Percentiles rank a stretch among this genome's conserved stretches.
These are phyloP conservation scores for Rhynchophorus ferrugineus DNA, from an alignment of 1,140 invertebrate genomes.

Conservation along the genomic window DNA sequence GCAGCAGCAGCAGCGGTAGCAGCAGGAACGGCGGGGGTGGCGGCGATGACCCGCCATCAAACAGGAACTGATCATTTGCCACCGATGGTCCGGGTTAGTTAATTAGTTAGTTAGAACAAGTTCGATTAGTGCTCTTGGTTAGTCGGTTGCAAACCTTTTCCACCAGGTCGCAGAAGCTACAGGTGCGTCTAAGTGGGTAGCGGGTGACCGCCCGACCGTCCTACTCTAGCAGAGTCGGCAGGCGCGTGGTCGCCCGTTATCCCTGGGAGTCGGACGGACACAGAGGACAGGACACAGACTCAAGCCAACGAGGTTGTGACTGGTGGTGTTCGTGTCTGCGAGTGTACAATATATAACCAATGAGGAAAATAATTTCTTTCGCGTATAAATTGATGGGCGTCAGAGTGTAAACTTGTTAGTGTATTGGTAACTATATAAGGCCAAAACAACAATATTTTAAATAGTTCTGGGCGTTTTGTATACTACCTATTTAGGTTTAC, in stretches of 20 bases:
- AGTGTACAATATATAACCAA: no score
- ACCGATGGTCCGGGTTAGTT: neutral
- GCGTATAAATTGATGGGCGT: no score
- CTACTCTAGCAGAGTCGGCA: neutral
- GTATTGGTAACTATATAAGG: no score
- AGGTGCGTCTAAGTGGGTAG: neutral
- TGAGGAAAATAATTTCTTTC: no score
- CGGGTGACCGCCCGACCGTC: neutral
- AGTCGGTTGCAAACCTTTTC: neutral
- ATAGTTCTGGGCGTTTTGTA: no score
- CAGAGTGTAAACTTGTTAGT: no score
- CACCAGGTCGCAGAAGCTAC: neutral
- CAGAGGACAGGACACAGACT: neutral
- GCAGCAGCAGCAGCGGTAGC: neutral
- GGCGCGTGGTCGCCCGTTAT: neutral
- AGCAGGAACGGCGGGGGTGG: neutral
- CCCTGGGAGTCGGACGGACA: neutral
- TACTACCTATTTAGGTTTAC: no score
- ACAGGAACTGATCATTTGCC: neutral
- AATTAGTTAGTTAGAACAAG: no score
- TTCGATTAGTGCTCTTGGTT: no score
- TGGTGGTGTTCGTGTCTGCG: no score
- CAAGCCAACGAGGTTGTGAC: neutral
- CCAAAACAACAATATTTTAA: no score
- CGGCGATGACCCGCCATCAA: neutral